phyloP scores from a whole-genome alignment of 2,888 invertebrate species.

The Apamea crenata region DNA sequence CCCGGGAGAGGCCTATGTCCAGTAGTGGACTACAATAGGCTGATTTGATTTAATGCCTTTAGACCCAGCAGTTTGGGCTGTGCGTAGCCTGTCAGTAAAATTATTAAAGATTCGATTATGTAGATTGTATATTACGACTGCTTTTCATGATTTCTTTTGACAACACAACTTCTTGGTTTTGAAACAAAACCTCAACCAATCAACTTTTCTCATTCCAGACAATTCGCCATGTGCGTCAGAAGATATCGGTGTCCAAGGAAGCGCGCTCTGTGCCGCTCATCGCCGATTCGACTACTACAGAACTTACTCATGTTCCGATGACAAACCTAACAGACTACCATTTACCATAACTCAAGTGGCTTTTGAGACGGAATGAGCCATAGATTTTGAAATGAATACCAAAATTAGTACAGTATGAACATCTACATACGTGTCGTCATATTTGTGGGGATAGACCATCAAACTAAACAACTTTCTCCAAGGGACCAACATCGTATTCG shows the following conservation, averaged over 20 bases:
- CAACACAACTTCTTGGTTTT: neutral
- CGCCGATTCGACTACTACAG: constrained; percentile 93
- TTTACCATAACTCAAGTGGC: neutral
- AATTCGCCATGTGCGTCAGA: constrained; percentile 94
- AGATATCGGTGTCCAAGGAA: constrained; percentile 93
- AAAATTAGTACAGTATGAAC: neutral
- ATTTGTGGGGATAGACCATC: neutral
- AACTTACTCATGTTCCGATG: constrained; percentile 92
- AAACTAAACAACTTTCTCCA: neutral
- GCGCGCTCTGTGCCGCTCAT: constrained; percentile 93
- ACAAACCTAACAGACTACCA: constrained; percentile 14
- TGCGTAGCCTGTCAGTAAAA: neutral
- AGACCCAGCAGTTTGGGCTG: neutral
- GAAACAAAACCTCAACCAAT: neutral
- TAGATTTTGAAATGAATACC: neutral
- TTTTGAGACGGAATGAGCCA: neutral
- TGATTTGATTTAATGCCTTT: too few species aligned
- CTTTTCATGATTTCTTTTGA: neutral
- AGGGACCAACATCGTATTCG: neutral
- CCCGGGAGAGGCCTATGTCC: too few species aligned
- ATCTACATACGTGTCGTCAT: neutral
- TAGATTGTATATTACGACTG: neutral
- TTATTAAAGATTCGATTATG: too few species aligned
- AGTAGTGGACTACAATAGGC: too few species aligned
- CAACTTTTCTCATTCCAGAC: constrained; percentile 58